A percentile compares a stretch with the other conserved stretches of the same genome.
Evolutionary conservation across 2,888 invertebrate species (phyloP).

Genomic region (Chymomyza amoena): DNA sequence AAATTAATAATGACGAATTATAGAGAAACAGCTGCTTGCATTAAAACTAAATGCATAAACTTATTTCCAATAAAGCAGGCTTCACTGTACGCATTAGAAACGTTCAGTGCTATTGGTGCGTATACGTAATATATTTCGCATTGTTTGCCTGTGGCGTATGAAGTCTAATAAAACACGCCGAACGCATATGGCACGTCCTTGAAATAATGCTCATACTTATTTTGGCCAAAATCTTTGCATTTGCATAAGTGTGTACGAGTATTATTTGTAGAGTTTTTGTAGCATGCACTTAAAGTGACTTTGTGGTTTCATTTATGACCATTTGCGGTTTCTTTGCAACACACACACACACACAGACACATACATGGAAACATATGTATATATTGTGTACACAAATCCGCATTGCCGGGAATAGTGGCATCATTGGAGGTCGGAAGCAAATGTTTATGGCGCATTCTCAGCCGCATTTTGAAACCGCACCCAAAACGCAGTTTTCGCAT

Average conservation of each 20-base stretch:
- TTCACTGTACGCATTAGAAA: too few relatives aligned
- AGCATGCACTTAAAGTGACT: slow-evolving; percentile 61
- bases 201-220: slow-evolving; percentile 17
- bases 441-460: neutral
- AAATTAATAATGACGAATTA: too few relatives aligned
- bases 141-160: neutral
- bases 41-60: too few relatives aligned
- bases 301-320: slow-evolving; percentile 64
- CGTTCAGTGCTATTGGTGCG: slow-evolving; percentile 5
- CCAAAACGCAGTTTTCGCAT: too few relatives aligned
- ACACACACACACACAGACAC: neutral
- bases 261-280: slow-evolving; percentile 47
- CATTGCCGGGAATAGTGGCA: neutral
- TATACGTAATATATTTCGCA: slow-evolving; percentile 12
- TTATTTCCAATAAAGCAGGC: too few relatives aligned
- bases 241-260: too few relatives aligned
- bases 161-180: too few relatives aligned
- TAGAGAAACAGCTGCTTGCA: too few relatives aligned
- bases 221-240: slow-evolving; percentile 12
- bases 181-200: too few relatives aligned
- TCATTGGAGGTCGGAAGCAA: too few relatives aligned
- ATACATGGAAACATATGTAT: neutral
- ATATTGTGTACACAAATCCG: neutral
- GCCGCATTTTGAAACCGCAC: too few relatives aligned
- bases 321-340: slow-evolving; percentile 62